Conservation (phyloP, 2,888 invertebrate species). For the Tolmerus cingulatus region DNA sequence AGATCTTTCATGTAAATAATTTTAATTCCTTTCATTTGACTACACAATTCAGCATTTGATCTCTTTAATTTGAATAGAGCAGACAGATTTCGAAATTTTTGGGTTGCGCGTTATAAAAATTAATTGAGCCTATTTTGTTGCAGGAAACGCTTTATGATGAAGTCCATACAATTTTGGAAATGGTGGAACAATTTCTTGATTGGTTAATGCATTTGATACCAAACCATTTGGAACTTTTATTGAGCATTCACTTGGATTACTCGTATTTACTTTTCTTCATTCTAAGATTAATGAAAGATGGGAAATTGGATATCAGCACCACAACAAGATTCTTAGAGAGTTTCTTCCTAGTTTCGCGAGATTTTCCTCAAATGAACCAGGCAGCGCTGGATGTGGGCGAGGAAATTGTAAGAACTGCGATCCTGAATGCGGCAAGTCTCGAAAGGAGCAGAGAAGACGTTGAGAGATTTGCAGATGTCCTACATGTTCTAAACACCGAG, state of each 20-base stretch:
- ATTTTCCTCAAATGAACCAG: conserved; percentile 58
- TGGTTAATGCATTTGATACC: conserved; percentile 61
- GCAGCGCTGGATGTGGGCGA: conserved; percentile 59
- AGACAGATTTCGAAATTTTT: background rate
- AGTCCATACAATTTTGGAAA: conserved; percentile 61
- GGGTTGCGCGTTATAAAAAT: background rate
- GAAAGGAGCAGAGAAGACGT: conserved; percentile 68
- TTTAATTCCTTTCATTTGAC: too few species aligned
- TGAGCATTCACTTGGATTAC: conserved; percentile 66
- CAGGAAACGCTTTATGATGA: conserved; percentile 58
- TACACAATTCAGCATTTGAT: background rate
- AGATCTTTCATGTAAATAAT: conserved; percentile 58
- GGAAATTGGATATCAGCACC: conserved; percentile 55
- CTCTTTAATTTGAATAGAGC: background rate
- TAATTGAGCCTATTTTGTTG: background rate
- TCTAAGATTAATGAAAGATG: conserved; percentile 59
- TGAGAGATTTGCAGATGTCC: conserved; percentile 68
- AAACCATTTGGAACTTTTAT: conserved; percentile 66
- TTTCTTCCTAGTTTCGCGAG: conserved; percentile 61
- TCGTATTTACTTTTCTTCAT: conserved; percentile 60
- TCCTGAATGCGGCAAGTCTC: conserved; percentile 60
- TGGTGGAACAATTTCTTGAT: conserved; percentile 61
- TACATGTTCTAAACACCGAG: conserved; percentile 72
- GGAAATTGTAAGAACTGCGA: conserved; percentile 57
- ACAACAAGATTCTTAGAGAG: conserved; percentile 61